Evolutionary conservation across 2,113 vertebrate genomes (phyloP).

Genomic region (Thalassoma bifasciatum): DNA sequence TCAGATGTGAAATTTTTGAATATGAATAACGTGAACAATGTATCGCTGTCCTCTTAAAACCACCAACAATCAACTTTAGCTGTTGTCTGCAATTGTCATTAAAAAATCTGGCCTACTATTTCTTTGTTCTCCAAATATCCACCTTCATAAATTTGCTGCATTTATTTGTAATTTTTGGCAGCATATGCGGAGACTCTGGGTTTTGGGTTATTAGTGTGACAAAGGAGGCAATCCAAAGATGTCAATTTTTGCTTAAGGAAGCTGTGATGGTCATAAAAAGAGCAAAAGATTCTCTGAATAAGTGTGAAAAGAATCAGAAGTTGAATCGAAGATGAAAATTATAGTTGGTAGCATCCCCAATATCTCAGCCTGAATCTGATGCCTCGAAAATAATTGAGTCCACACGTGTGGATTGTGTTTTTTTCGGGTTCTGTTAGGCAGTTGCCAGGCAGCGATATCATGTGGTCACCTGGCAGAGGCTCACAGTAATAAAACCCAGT

Average conservation of each 20-base stretch:
- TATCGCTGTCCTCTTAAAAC: too few relatives aligned
- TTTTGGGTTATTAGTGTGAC: neutral
- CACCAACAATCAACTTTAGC: too few relatives aligned
- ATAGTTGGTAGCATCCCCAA: neutral
- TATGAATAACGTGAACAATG: too few relatives aligned
- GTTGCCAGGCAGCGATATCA: constrained; percentile 36
- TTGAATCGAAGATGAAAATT: neutral
- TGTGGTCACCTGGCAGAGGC: constrained; percentile 62
- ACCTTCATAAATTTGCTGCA: neutral
- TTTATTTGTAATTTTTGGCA: neutral
- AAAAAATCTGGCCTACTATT: too few relatives aligned
- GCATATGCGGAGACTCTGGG: neutral
- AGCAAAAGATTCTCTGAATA: neutral
- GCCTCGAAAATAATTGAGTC: constrained; percentile 35
- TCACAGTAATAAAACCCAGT: constrained; percentile 71
- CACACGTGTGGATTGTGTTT: neutral
- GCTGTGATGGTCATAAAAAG: neutral
- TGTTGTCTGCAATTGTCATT: too few relatives aligned
- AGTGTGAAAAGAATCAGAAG: neutral
- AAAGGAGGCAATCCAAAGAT: neutral
- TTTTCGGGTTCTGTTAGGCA: neutral
- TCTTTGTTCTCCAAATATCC: too few relatives aligned
- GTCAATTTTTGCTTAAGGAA: neutral
- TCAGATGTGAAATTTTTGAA: too few relatives aligned
- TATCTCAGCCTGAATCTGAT: constrained; percentile 10